A percentile compares a stretch with the other conserved stretches of the same genome.
Evolutionary conservation across 30 jellyfish, hydroid and myxozoan species (phyloP).

Genomic region (Clytia hemisphaerica): DNA sequence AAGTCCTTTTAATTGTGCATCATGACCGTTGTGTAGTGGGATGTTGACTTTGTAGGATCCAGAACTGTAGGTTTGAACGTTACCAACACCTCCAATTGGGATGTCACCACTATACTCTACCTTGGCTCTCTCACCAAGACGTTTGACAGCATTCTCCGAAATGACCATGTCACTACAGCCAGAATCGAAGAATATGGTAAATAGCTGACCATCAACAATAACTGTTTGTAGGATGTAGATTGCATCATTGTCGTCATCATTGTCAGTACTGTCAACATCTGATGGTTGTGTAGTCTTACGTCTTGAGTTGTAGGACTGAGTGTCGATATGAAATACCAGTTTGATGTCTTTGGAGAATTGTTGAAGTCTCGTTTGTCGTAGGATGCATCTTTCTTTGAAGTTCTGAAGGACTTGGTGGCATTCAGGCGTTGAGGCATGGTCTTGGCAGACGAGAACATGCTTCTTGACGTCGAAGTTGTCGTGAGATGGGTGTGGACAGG

Average conservation of each 20-base stretch:
- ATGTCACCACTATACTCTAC: neutral
- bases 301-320: too few relatives aligned
- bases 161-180: slow-evolving; percentile 16
- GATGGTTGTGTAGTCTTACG: too few relatives aligned
- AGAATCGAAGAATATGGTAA: slow-evolving; percentile 1
- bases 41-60: neutral
- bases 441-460: slow-evolving; percentile 12
- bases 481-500: slow-evolving; percentile 31
- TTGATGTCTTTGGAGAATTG: neutral
- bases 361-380: slow-evolving; percentile 3
- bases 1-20: neutral
- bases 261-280: too few relatives aligned
- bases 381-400: slow-evolving; percentile 11
- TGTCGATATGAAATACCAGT: neutral
- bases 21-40: neutral
- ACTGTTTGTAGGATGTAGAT: slow-evolving; percentile 17
- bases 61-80: neutral
- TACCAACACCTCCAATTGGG: slow-evolving; percentile 9
- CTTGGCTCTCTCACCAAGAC: slow-evolving; percentile 9
- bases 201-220: slow-evolving; percentile 6
- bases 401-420: slow-evolving; percentile 3
- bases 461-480: neutral
- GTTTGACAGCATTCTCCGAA: slow-evolving; percentile 11
- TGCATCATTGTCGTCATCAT: neutral
- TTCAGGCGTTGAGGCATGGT: neutral